These are phyloP conservation scores for Buteo buteo DNA, from an alignment of 2,113 vertebrate species.

Conservation along the genomic window DNA sequence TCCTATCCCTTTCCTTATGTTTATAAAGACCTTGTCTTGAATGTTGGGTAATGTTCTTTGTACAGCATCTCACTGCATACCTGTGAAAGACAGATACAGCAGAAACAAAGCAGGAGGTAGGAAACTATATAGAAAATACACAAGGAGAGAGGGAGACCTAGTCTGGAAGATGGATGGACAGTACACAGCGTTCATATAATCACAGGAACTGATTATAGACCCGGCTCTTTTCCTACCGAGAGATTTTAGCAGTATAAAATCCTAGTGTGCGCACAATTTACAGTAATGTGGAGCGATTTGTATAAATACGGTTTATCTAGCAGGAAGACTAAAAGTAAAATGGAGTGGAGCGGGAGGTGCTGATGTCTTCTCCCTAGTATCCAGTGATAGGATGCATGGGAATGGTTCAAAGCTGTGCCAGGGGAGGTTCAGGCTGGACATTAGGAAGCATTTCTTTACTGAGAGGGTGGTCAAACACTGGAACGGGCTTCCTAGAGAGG, in stretches of 20 bases:
- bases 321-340: neutral
- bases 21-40: neutral
- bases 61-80: neutral
- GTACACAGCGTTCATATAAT: neutral
- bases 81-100: neutral
- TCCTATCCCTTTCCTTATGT: neutral
- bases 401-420: neutral
- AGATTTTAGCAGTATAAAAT: neutral
- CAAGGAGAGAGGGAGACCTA: neutral
- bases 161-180: neutral
- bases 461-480: too few species aligned
- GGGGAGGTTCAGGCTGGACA: neutral
- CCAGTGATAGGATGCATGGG: neutral
- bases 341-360: neutral
- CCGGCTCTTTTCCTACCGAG: neutral
- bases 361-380: neutral
- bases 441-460: neutral
- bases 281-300: neutral
- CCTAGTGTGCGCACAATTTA: neutral
- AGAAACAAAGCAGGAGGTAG: neutral
- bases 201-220: neutral
- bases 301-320: neutral
- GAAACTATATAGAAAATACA: neutral
- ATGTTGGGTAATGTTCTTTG: neutral
- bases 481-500: neutral